These are phyloP conservation scores for Cheirogaleus major DNA, from an alignment of 2,797 vertebrate genomes.

Conservation along the genomic window DNA sequence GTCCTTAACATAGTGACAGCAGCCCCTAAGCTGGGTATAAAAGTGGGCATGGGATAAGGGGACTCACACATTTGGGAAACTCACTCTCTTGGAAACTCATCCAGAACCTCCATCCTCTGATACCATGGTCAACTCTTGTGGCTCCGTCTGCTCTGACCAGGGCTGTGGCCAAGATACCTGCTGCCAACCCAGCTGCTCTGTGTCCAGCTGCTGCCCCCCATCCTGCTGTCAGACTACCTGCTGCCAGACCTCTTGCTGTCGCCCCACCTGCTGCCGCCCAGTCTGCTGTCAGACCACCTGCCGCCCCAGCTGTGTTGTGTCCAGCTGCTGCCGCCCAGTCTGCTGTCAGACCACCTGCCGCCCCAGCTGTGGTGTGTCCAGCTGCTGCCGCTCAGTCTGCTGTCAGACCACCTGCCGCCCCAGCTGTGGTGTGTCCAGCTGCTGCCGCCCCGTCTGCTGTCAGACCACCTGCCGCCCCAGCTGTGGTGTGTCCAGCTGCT, in stretches of 20 bases:
- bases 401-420: neutral
- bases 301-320: neutral
- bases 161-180: slow-evolving; percentile 39
- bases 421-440: neutral
- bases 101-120: neutral
- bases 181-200: neutral
- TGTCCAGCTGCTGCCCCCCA: too few species aligned
- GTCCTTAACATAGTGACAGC: neutral
- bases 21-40: slow-evolving; percentile 36
- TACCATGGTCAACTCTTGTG: slow-evolving; percentile 62
- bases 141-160: slow-evolving; percentile 41
- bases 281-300: slow-evolving; percentile 17
- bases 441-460: neutral
- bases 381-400: neutral
- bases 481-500: neutral
- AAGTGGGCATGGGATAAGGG: neutral
- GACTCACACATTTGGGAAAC: slow-evolving; percentile 17
- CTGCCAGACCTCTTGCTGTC: neutral
- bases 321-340: neutral
- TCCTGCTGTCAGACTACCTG: neutral
- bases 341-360: slow-evolving; percentile 3
- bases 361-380: neutral
- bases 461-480: neutral
- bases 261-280: neutral
- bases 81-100: slow-evolving; percentile 20